Evolutionary conservation across 2,797 vertebrate genomes (phyloP).

Genomic region (Neosalanx taihuensis): DNA sequence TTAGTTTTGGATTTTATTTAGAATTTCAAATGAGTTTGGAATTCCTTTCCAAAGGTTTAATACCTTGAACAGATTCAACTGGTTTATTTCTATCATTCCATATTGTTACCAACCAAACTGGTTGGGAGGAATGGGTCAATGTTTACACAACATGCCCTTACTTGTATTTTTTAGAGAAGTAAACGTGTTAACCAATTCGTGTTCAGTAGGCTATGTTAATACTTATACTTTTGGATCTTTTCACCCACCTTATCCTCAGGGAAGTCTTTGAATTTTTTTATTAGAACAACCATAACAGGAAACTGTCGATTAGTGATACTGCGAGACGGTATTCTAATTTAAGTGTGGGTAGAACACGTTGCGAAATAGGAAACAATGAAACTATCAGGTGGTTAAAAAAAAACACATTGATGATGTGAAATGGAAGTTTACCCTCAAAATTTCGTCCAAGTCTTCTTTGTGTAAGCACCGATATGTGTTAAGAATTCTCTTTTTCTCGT

Average conservation of each 20-base stretch:
- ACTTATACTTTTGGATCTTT: too few relatives aligned
- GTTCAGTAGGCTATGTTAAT: too few relatives aligned
- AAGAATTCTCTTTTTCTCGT: conserved; percentile 74
- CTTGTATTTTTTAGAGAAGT: neutral
- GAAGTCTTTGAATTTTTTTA: too few relatives aligned
- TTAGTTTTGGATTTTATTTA: neutral
- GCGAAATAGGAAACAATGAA: neutral
- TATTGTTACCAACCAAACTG: conserved; percentile 30
- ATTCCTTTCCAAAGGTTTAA: too few relatives aligned
- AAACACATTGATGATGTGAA: neutral
- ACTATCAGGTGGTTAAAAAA: neutral
- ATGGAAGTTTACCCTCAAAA: conserved; percentile 79
- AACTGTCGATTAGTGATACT: too few relatives aligned
- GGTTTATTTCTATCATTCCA: neutral
- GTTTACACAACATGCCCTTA: neutral
- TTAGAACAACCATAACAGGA: too few relatives aligned
- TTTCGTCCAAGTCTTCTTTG: conserved; percentile 78
- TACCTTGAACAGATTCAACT: neutral
- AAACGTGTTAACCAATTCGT: too few relatives aligned
- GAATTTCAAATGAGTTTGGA: neutral
- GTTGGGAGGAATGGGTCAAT: conserved; percentile 3
- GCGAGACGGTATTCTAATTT: too few relatives aligned
- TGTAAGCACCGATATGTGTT: conserved; percentile 78
- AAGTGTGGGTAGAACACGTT: too few relatives aligned
- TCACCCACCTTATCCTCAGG: too few relatives aligned